Percentiles rank a stretch among this genome's conserved stretches.
Evolutionary conservation across 2,797 vertebrate genomes (phyloP).

Genomic region (Esox masquinongy): DNA sequence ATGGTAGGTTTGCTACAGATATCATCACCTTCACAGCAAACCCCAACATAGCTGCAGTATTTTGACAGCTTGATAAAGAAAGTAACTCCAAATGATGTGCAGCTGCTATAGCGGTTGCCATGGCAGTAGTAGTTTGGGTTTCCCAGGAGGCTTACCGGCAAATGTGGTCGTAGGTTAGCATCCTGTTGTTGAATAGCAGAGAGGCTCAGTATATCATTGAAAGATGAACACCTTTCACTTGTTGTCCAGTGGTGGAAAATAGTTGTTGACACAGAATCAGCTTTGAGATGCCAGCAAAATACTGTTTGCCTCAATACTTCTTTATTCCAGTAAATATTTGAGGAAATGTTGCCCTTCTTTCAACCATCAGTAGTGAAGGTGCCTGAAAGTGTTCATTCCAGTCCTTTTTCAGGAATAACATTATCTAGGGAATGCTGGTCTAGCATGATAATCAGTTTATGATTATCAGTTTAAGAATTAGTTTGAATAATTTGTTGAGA

Average conservation of each 20-base stretch:
- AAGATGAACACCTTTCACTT: neutral
- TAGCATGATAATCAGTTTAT: neutral
- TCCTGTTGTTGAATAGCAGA: neutral
- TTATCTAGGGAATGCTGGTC: slow-evolving; percentile 1
- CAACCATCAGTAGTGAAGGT: slow-evolving; percentile 13
- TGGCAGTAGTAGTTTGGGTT: neutral
- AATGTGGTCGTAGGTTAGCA: neutral
- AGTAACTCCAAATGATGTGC: neutral
- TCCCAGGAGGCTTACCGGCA: neutral
- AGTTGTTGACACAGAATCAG: neutral
- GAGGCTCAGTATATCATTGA: neutral
- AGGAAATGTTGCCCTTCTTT: slow-evolving; percentile 4
- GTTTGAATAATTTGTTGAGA: neutral
- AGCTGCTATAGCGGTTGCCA: neutral
- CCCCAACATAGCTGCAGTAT: neutral
- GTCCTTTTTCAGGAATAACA: slow-evolving; percentile 8
- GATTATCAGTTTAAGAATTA: neutral
- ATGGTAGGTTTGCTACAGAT: slow-evolving; percentile 77
- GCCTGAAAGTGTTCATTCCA: slow-evolving; percentile 10
- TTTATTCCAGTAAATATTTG: slow-evolving; percentile 33
- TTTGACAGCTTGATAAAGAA: slow-evolving; percentile 1
- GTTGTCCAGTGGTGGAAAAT: neutral
- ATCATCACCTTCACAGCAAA: neutral
- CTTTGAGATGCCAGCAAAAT: neutral
- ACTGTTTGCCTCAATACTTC: neutral